Evolutionary conservation across 2,888 invertebrate species (phyloP).

Genomic region (Amaurobius ferox): DNA sequence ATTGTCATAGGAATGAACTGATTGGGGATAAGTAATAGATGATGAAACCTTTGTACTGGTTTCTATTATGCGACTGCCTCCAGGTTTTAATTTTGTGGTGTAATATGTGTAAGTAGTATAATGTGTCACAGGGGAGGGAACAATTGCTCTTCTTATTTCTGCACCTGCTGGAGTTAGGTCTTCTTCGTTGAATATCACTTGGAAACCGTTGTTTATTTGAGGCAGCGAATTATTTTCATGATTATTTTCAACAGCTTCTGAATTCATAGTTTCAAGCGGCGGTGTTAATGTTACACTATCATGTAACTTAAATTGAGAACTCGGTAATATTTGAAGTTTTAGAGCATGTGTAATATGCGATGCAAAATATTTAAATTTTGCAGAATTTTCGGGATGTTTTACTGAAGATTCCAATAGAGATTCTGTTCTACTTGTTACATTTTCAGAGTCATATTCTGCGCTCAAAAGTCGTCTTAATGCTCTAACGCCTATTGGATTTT

Average conservation of each 20-base stretch:
- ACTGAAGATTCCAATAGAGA: not conserved
- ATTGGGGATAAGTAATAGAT: slow-evolving; percentile 19
- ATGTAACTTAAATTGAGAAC: too few relatives aligned
- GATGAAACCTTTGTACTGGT: slow-evolving; percentile 53
- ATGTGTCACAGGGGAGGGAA: slow-evolving; percentile 29
- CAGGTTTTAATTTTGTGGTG: slow-evolving; percentile 85
- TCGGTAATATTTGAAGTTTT: too few relatives aligned
- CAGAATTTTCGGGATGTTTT: not conserved
- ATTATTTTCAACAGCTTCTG: too few relatives aligned
- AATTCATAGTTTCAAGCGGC: not conserved
- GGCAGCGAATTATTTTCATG: too few relatives aligned
- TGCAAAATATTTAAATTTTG: too few relatives aligned
- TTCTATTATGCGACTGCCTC: slow-evolving; percentile 83
- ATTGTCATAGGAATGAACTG: not conserved
- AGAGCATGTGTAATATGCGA: too few relatives aligned
- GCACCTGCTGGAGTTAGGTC: not conserved
- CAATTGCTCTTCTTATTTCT: slow-evolving; percentile 1
- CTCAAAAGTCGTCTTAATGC: slow-evolving; percentile 30
- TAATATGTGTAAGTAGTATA: slow-evolving; percentile 63
- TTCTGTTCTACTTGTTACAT: not conserved
- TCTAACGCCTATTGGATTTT: too few relatives aligned
- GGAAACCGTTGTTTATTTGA: not conserved
- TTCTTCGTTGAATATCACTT: not conserved
- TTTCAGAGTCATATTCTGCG: not conserved
- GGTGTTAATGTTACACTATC: not conserved